These are phyloP conservation scores for Melanerpes aurifrons DNA, from an alignment of 2,113 vertebrate species.

Conservation along the genomic window DNA sequence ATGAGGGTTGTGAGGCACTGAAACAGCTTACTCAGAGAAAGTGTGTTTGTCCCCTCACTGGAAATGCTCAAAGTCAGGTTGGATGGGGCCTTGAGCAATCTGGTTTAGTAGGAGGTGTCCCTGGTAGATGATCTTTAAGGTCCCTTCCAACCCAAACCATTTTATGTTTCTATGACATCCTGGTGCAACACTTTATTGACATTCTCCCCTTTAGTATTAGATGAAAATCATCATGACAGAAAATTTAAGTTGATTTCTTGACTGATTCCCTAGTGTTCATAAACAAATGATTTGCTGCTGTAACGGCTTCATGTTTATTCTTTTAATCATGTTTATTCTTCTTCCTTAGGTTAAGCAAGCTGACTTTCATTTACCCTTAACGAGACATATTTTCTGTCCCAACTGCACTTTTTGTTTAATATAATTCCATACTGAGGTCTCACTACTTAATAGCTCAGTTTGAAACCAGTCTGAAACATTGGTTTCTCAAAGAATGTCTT, in stretches of 20 bases:
- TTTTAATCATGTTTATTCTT: not conserved
- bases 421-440: not conserved
- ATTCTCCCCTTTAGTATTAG: not conserved
- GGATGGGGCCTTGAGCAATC: too few relatives aligned
- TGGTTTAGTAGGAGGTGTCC: too few relatives aligned
- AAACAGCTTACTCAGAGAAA: too few relatives aligned
- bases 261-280: not conserved
- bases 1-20: too few relatives aligned
- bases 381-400: not conserved
- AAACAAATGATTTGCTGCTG: not conserved
- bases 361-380: not conserved
- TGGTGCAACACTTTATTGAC: not conserved
- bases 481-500: not conserved
- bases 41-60: too few relatives aligned
- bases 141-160: too few relatives aligned
- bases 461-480: not conserved
- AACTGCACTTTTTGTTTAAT: not conserved
- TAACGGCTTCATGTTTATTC: not conserved
- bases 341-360: not conserved
- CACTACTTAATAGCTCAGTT: not conserved
- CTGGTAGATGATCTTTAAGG: too few relatives aligned
- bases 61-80: too few relatives aligned
- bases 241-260: not conserved
- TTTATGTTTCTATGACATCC: not conserved
- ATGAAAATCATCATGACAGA: not conserved